Evolutionary conservation across 2,797 vertebrate species (phyloP), one percentile per base, ranked within the genome.

Genomic region (Thalassophryne amazonica): DNA sequence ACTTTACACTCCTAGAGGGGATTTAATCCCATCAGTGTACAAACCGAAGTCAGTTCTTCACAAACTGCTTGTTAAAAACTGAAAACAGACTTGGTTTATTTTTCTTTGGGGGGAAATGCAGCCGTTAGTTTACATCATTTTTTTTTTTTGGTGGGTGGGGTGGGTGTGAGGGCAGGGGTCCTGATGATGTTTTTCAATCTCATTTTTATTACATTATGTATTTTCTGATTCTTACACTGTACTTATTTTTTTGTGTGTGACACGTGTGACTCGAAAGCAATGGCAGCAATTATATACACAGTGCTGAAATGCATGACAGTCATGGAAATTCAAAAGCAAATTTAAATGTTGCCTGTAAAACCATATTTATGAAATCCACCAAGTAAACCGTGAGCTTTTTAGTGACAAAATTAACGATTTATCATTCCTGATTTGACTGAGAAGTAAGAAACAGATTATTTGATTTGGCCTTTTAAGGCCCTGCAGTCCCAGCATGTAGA

Each of bases 171-270:
- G n/a, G n/a, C n/a, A n/a, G n/a, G n/a, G n/a, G n/a, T n/a, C n/a
- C n/a, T n/a, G 71, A 59, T 51, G 76, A 49, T 31, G 51, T 31
- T 37, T 22, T 35, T 16, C 8, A 76, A 67, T 81, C 60, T 81
- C 39, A 70, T 81, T 81, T 76, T 80, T 76, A 79, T 60, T 71
- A 73, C 65, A 73, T 81, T 59, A 49, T 85, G 62, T 78, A 62
- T 80, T 75, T 66, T 80, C 60, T 74, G 69, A 84, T 74, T 73
- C 68, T 79, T 84, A 86, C 85, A 87, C 85, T 86, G 83, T 84
- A 85, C 63, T 73, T n/a, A n/a, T n/a, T n/a, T n/a, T 53, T 78
- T 50, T 73, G 73, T 58, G 63, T 69, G 72, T 73, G 74, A 86
- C 69, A 62, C 72, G 39, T 74, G 43, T 65, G 53, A 54, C 48